These are phyloP conservation scores for Ceratothoa steindachneri DNA, from an alignment of 2,888 invertebrate genomes.

Conservation along the genomic window DNA sequence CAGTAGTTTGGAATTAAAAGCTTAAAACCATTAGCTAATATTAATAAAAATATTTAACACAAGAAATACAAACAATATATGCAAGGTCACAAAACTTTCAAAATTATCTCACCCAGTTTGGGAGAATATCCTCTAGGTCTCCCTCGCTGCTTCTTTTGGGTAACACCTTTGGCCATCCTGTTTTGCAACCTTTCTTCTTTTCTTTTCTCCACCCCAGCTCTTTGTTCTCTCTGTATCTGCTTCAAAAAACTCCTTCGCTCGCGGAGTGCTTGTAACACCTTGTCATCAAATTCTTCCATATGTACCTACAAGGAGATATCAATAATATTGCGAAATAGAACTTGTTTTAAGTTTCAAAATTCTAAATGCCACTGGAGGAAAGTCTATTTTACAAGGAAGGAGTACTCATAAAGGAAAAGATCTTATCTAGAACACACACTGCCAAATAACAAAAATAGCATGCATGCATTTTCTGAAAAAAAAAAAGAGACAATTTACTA, in stretches of 20 bases:
- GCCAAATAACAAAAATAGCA: no score
- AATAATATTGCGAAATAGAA: constrained; percentile 27
- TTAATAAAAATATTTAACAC: neutral
- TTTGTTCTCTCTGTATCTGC: neutral
- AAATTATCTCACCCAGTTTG: constrained; percentile 2
- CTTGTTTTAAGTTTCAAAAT: no score
- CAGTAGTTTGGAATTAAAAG: neutral
- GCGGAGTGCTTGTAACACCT: constrained; percentile 26
- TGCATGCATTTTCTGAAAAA: no score
- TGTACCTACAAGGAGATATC: constrained; percentile 16
- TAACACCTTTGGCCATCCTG: neutral
- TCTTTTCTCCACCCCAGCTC: neutral
- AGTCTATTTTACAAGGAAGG: neutral
- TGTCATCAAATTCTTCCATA: constrained; percentile 38
- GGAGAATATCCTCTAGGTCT: constrained; percentile 5
- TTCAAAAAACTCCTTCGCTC: constrained; percentile 29
- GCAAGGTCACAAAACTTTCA: neutral
- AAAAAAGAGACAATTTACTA: no score
- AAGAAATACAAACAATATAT: neutral
- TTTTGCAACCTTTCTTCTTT: constrained; percentile 13
- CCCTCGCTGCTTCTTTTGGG: constrained; percentile 4
- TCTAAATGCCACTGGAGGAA: no score
- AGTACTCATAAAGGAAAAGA: no score
- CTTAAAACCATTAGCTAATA: neutral
- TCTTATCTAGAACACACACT: no score